phyloP scores from a whole-genome alignment of 2,113 vertebrate species.

The Limnothrissa miodon region DNA sequence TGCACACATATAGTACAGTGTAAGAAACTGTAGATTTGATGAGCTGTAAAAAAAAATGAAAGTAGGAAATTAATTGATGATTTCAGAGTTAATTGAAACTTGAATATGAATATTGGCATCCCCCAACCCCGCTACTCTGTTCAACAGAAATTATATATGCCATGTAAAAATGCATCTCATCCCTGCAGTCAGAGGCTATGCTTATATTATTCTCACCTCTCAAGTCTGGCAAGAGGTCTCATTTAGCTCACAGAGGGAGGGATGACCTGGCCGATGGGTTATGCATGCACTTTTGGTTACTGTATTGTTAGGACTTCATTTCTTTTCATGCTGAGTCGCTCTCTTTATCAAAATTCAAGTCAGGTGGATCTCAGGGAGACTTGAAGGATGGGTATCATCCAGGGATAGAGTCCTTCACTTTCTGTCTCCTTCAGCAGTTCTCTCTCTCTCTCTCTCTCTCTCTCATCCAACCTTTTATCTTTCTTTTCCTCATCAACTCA shows the following conservation, averaged over 20 bases:
- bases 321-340: slow-evolving; percentile 32
- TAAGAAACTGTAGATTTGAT: too few species aligned
- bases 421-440: slow-evolving; percentile 42
- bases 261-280: not conserved
- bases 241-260: not conserved
- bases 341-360: slow-evolving; percentile 31
- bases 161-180: not conserved
- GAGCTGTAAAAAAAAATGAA: too few species aligned
- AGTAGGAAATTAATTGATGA: too few species aligned
- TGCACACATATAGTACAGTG: too few species aligned
- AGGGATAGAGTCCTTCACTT: slow-evolving; percentile 45
- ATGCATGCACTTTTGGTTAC: not conserved
- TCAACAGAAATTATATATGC: not conserved
- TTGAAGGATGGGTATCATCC: slow-evolving; percentile 31
- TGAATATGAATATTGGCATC: not conserved
- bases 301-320: slow-evolving; percentile 14
- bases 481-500: not conserved
- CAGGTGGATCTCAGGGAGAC: slow-evolving; percentile 22
- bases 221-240: not conserved
- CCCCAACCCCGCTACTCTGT: not conserved
- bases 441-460: not conserved
- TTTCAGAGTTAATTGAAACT: not conserved
- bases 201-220: not conserved
- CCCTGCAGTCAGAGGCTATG: not conserved
- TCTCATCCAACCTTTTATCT: not conserved